phyloP scores from a whole-genome alignment of 92 coral and sea anemone genomes.

The Muricea muricata region DNA sequence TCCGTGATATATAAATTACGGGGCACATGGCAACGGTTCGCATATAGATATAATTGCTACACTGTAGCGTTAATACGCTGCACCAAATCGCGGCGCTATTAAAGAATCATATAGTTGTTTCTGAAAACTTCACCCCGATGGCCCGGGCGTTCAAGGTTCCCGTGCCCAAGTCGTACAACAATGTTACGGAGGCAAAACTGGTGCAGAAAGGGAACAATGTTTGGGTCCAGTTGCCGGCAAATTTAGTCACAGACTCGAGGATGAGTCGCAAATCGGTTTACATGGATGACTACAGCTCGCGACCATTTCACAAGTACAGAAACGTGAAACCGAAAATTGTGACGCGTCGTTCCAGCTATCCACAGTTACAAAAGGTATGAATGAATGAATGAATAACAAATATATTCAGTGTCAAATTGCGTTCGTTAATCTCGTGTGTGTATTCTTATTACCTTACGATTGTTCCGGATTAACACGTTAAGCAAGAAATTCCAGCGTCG shows the following conservation, averaged over 20 bases:
- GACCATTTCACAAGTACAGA: not conserved
- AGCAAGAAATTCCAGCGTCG: too few relatives aligned
- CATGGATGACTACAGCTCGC: conserved; percentile 10
- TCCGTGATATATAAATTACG: not conserved
- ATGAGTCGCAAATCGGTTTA: conserved; percentile 28
- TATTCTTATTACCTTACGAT: not conserved
- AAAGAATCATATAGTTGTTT: not conserved
- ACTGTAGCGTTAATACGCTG: not conserved
- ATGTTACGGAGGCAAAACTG: conserved; percentile 33
- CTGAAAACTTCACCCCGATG: not conserved
- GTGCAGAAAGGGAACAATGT: conserved; percentile 29
- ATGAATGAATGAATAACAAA: not conserved
- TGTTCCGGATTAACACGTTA: too few relatives aligned
- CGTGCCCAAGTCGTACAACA: conserved; percentile 25
- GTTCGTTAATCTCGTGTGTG: not conserved
- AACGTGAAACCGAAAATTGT: conserved; percentile 27
- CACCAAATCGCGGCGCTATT: not conserved
- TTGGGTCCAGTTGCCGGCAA: conserved; percentile 40
- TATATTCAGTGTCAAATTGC: conserved; percentile 2
- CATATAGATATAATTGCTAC: not conserved
- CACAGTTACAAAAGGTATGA: conserved; percentile 9
- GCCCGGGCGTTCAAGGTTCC: conserved; percentile 24
- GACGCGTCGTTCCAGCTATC: conserved; percentile 5
- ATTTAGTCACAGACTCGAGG: conserved; percentile 12
- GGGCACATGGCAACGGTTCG: conserved; percentile 15